Percentiles rank a stretch among this genome's conserved stretches.
These are phyloP conservation scores for Leptura quadrifasciata DNA, from an alignment of 2,888 invertebrate genomes.

Conservation along the genomic window DNA sequence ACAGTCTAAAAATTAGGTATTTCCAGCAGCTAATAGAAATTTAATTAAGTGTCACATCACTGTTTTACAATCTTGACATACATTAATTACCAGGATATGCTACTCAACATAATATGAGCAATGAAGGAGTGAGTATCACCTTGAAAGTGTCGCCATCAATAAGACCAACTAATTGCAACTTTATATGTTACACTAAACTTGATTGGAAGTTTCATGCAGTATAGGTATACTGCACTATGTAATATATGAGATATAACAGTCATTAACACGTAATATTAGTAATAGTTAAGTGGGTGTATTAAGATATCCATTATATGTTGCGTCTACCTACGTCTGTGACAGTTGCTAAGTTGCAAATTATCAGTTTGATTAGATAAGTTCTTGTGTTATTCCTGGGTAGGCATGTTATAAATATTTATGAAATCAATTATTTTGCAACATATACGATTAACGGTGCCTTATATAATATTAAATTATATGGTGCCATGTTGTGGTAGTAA, in stretches of 20 bases:
- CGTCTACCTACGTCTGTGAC: conserved; percentile 13
- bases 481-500: neutral
- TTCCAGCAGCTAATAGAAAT: no score
- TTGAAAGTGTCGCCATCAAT: conserved; percentile 35
- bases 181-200: conserved; percentile 9
- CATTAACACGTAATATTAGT: conserved; percentile 36
- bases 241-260: conserved; percentile 24
- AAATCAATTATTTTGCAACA: conserved; percentile 20
- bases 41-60: no score
- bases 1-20: no score
- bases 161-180: conserved; percentile 29
- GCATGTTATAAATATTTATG: conserved; percentile 20
- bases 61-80: no score
- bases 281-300: conserved; percentile 40
- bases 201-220: conserved; percentile 23
- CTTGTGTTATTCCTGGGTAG: conserved; percentile 5
- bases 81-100: no score
- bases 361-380: conserved; percentile 24
- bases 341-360: conserved; percentile 13
- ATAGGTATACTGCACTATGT: conserved; percentile 22
- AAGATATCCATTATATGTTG: conserved; percentile 25
- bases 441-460: neutral
- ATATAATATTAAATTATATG: conserved; percentile 13
- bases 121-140: neutral
- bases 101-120: no score